Base-by-base conservation (phyloP, 2,888 invertebrate species). In the Archaeoteleia sp. region DNA sequence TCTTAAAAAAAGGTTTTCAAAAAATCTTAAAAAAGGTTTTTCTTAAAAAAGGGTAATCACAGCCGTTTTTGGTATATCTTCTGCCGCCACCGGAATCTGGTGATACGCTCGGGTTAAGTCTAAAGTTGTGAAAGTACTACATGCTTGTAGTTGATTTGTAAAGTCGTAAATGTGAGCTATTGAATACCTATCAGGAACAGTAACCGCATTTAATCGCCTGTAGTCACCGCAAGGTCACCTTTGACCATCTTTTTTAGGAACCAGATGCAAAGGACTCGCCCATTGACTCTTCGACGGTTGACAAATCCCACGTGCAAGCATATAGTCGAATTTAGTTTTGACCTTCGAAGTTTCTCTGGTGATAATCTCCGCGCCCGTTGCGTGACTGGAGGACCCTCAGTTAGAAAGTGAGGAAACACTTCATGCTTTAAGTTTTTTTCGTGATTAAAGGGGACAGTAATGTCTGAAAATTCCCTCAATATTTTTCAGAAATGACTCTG, bases 21-120 rank as follows among this genome's bases (percentile, higher is more conserved):
- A 12, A 35, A 73, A 76, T 0, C 67, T 23, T 15, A 60, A 72
- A 14, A 78, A 78, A 0, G 37, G 80, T 82, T 0, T 74, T 48
- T 0, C 80, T 3, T 78, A 77, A 45, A 80, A 80, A 0, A 79
- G 79, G 6, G 79, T 80, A 0, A 51, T 76, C 1, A 80, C 72
- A 10, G 63, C 63, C 1, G 55, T 63, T n/a, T 63, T 63, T 2
- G 25, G n/a, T 0, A 29, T 14, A 25, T 63, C 49, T 17, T 55
- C 49, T n/a, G 10, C 12, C 1, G 40, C 35, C 23, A 57, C 66
- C 2, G 77, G 78, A 17, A 80, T 76, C 10, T 74, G 75, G 45
- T 73, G 53, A 46, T 69, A 80, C 0, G 74, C 77, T 1, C 57
- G n/a, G 0, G 54, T 37, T 6, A 74, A 39, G 53, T 72, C 67